Base-by-base conservation (phyloP, 2,113 vertebrate genomes). In the Mus spicilegus region DNA sequence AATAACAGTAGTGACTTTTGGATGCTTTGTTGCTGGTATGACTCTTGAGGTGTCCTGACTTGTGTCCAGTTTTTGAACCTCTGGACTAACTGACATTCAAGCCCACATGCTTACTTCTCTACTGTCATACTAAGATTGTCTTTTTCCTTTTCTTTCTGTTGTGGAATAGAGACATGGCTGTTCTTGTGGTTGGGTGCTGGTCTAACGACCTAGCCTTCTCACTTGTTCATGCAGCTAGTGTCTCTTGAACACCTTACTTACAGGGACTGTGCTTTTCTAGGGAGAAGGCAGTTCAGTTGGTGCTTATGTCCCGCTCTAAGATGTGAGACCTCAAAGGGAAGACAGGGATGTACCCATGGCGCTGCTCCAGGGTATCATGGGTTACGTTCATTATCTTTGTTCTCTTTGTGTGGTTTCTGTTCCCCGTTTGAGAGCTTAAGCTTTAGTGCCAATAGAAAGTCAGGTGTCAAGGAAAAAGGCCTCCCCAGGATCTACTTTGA, bases 81-180 rank as follows among this genome's bases (percentile, higher is more conserved):
- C 75, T 93, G 81, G 80, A 86, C 65, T 95, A 63, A 85, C 56
- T 95, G 63, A 85, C 63, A 93, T 86, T 94, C 26, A 90, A 56
- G 46, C 87, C 70, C 19, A 2, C 56, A 61, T 61, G 19, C 16
- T 95, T 91, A 78, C 61, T 87, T 93, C 54, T n/a, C 12, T 93
- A 77, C n/a, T 96, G 36, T 13, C 91, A 1, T 81, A 26, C 80
- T 77, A 82, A 28, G 49, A 73, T 67, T 89, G 2, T 63, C 36
- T 46, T 87, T 85, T 94, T 93, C 73, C 28, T 0, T 89, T 16
- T 73, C 12, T 51, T 61, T 81, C 42, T 30, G 54, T 93, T 77
- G 89, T 61, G 46, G 30, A 58, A 24, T 54, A 91, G 69, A 95
- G 90, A 80, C 91, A 39, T 85, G 87, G 36, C 51, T 91, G 33